A percentile compares a stretch with the other conserved stretches of the same genome.
phyloP scores from a whole-genome alignment of 2,113 vertebrate genomes.

The Epinephelus lanceolatus region DNA sequence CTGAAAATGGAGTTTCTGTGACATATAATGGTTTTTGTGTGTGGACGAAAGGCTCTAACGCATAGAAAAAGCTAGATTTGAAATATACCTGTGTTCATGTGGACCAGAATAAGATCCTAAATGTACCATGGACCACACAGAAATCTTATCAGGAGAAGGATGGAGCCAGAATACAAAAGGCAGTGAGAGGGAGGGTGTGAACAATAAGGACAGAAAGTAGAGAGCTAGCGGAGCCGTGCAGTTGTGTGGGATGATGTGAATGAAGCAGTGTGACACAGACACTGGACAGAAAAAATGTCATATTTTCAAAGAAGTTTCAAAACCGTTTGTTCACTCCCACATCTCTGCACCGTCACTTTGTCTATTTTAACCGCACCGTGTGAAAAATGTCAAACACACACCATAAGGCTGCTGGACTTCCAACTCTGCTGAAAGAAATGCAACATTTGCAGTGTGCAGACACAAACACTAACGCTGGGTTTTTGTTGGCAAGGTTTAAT shows the following conservation, averaged over 20 bases:
- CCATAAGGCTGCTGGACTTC: background rate
- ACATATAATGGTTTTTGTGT: too few relatives aligned
- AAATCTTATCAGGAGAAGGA: constrained; percentile 26
- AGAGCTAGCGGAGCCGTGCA: background rate
- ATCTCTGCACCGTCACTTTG: background rate
- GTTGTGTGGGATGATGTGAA: constrained; percentile 16
- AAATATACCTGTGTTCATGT: too few relatives aligned
- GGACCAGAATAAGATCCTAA: constrained; percentile 10
- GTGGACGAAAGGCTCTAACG: too few relatives aligned
- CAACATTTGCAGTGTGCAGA: constrained; percentile 12
- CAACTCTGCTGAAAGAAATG: background rate
- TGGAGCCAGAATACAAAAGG: constrained; percentile 27
- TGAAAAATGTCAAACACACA: constrained; percentile 23
- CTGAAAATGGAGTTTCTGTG: too few relatives aligned
- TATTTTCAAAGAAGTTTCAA: constrained; percentile 2
- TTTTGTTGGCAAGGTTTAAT: constrained; percentile 23
- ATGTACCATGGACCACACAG: constrained; percentile 8
- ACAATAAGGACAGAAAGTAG: background rate
- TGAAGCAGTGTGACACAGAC: background rate
- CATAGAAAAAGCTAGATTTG: too few relatives aligned
- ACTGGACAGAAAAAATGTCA: constrained; percentile 1
- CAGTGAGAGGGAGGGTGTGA: constrained; percentile 19
- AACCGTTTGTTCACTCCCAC: background rate
- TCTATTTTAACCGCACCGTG: background rate
- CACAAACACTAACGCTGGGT: background rate